Percentiles rank a stretch among this genome's conserved stretches.
phyloP scores from a whole-genome alignment of 2,113 vertebrate genomes.

The Tichodroma muraria region DNA sequence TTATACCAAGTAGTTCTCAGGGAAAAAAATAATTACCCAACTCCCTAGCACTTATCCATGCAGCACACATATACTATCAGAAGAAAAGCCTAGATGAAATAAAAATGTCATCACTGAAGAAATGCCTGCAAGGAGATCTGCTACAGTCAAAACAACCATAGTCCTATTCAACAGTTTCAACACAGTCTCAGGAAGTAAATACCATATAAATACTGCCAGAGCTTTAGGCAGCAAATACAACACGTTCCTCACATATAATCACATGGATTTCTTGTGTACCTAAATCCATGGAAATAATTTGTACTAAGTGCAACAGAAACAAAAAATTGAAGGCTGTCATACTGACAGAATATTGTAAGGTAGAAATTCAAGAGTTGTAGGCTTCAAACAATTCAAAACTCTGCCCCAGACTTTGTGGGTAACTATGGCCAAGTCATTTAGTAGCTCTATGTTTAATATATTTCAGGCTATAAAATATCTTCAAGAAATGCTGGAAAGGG shows the following conservation, averaged over 20 bases:
- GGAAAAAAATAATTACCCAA: background rate
- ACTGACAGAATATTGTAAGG: background rate
- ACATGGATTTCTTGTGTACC: background rate
- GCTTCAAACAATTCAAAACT: background rate
- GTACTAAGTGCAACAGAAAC: background rate
- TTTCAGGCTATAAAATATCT: background rate
- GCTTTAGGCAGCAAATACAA: background rate
- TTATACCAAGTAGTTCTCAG: background rate
- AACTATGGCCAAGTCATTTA: background rate
- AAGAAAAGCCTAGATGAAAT: background rate
- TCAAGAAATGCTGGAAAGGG: background rate
- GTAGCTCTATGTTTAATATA: background rate
- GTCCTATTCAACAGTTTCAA: background rate
- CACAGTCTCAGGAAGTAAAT: background rate
- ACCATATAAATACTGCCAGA: background rate
- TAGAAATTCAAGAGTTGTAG: background rate
- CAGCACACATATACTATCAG: background rate
- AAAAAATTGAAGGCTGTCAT: background rate
- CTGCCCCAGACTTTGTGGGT: background rate
- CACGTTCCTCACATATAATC: rapidly evolving
- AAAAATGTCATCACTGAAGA: background rate
- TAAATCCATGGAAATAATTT: background rate
- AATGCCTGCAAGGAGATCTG: background rate
- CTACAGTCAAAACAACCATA: background rate
- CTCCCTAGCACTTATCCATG: background rate